phyloP scores from a whole-genome alignment of 2,888 invertebrate species.

The Anorthoa munda region DNA sequence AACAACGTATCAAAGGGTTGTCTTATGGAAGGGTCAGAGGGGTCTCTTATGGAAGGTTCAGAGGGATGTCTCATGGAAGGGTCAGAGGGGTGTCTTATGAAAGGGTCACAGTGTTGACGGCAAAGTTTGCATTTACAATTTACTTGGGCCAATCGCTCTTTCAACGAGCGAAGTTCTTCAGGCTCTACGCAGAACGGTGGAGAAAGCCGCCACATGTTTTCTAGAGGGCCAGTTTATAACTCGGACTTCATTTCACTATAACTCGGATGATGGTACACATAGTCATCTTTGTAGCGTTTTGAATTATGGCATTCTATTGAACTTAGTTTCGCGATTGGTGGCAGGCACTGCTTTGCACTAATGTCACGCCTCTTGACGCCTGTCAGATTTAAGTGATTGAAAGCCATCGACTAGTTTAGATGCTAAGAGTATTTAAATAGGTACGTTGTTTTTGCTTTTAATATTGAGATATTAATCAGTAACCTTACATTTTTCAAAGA shows the following conservation, averaged over 20 bases:
- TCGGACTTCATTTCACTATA: not conserved
- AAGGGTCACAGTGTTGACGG: slow-evolving; percentile 3
- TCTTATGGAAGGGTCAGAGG: not conserved
- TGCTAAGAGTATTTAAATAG: slow-evolving; percentile 6
- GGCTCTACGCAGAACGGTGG: slow-evolving; percentile 69
- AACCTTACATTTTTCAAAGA: not conserved
- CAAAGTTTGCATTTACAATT: slow-evolving; percentile 76
- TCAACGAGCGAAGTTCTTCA: slow-evolving; percentile 75
- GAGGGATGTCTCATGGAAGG: too few relatives aligned
- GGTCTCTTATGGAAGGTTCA: not conserved
- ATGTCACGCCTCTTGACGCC: slow-evolving; percentile 4
- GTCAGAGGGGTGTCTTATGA: not conserved
- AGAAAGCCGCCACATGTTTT: slow-evolving; percentile 41
- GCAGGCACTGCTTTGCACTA: not conserved
- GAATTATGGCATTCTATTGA: slow-evolving; percentile 18
- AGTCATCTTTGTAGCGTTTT: slow-evolving; percentile 28
- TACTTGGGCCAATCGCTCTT: slow-evolving; percentile 76
- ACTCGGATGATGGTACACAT: slow-evolving; percentile 30
- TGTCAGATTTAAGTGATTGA: slow-evolving; percentile 5
- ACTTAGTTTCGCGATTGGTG: not conserved
- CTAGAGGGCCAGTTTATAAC: too few relatives aligned
- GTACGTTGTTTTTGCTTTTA: not conserved
- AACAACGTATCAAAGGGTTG: not conserved
- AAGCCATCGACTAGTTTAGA: slow-evolving; percentile 16
- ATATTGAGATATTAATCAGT: too few relatives aligned